Evolutionary conservation across 2,797 vertebrate genomes (phyloP).

Genomic region (Neopelma chrysocephalum): DNA sequence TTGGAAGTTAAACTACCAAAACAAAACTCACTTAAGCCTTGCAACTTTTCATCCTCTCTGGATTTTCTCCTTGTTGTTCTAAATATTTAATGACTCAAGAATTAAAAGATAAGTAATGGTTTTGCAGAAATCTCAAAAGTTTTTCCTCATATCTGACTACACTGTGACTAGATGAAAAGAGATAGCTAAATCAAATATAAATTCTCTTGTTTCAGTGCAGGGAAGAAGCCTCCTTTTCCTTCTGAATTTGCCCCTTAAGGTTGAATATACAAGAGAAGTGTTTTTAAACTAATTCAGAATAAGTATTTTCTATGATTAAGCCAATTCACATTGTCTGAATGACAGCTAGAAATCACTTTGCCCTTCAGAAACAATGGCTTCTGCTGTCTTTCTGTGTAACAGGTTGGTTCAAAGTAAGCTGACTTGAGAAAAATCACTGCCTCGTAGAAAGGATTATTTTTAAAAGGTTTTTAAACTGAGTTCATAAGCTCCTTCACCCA

Average conservation of each 20-base stretch:
- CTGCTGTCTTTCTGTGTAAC: background rate
- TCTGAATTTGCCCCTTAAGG: background rate
- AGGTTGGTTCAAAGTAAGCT: background rate
- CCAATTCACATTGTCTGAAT: background rate
- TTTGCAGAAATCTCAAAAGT: background rate
- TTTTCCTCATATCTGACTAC: background rate
- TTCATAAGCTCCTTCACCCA: background rate
- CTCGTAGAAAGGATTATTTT: background rate
- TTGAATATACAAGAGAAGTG: background rate
- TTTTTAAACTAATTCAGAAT: background rate
- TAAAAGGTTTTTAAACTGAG: background rate
- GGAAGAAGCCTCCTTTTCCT: background rate
- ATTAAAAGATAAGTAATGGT: background rate
- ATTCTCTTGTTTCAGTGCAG: background rate
- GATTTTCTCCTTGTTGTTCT: background rate
- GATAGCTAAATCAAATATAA: background rate
- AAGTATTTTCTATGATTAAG: background rate
- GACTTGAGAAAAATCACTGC: background rate
- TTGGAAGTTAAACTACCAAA: background rate
- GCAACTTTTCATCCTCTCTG: background rate
- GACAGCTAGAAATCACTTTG: background rate
- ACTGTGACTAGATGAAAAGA: background rate
- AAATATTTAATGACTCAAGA: background rate
- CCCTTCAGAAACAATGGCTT: background rate
- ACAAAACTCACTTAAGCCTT: background rate